Conservation (phyloP, 2,888 invertebrate species). For the Cheilosia impressa region DNA sequence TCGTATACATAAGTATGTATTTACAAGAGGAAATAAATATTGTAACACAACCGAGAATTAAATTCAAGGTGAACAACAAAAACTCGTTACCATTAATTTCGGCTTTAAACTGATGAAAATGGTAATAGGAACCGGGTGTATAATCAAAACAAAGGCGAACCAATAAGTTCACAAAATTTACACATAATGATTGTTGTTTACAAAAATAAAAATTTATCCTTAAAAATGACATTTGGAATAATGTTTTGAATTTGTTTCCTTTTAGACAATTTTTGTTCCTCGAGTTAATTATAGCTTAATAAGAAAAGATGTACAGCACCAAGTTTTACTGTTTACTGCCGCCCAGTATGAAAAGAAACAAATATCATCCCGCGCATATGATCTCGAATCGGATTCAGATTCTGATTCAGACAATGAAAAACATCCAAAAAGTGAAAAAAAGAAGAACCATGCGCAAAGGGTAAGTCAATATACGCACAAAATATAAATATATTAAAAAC, state of each 20-base stretch:
- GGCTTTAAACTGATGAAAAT: not conserved
- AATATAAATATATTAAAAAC: conserved; percentile 1
- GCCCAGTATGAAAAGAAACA: conserved; percentile 29
- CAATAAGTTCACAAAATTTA: not conserved
- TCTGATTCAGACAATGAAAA: conserved; percentile 51
- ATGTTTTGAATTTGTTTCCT: conserved; percentile 10
- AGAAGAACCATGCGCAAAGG: conserved; percentile 33
- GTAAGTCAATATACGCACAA: conserved; percentile 43
- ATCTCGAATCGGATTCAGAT: conserved; percentile 65
- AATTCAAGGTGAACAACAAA: conserved; percentile 31
- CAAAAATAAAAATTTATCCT: not conserved
- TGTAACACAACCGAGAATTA: not conserved
- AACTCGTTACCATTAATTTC: conserved; percentile 20
- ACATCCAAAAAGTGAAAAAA: not conserved
- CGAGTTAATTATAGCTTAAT: conserved; percentile 20
- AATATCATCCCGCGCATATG: conserved; percentile 49
- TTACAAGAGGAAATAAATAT: not conserved
- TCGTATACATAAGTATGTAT: too few species aligned
- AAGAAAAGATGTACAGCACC: conserved; percentile 8
- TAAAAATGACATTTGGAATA: not conserved
- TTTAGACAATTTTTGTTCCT: conserved; percentile 35
- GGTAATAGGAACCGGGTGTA: not conserved
- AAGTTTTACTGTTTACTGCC: not conserved
- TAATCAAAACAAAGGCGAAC: not conserved
- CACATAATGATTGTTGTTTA: not conserved